phyloP scores from a whole-genome alignment of 1,140 invertebrate species.

The Aradophagus sp. region DNA sequence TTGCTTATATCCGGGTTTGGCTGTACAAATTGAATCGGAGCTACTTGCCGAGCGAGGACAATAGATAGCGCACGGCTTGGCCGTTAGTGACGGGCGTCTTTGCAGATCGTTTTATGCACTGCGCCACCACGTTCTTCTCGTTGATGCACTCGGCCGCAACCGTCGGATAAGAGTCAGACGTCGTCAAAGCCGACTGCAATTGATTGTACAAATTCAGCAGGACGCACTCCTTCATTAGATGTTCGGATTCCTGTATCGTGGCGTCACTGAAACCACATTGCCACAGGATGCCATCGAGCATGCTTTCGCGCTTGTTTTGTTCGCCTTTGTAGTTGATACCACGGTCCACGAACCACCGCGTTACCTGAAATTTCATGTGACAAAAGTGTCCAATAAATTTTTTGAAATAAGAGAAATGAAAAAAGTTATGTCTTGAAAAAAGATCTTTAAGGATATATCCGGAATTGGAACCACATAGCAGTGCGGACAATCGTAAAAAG shows the following conservation, averaged over 20 bases:
- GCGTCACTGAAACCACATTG: constrained; percentile 61
- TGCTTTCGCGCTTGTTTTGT: constrained; percentile 49
- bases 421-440: neutral
- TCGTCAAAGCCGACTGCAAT: constrained; percentile 60
- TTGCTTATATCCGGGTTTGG: no score
- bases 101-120: constrained; percentile 44
- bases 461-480: no score
- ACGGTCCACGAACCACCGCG: constrained; percentile 65
- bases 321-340: constrained; percentile 63
- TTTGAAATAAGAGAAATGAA: no score
- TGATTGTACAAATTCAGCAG: constrained; percentile 67
- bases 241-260: constrained; percentile 53
- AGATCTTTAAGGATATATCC: no score
- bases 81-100: constrained; percentile 56
- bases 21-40: constrained; percentile 68
- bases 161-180: constrained; percentile 56
- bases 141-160: constrained; percentile 34
- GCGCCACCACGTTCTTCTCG: constrained; percentile 49
- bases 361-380: constrained; percentile 62
- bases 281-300: constrained; percentile 64
- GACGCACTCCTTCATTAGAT: constrained; percentile 65
- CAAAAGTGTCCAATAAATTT: no score
- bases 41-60: constrained; percentile 45
- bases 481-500: no score
- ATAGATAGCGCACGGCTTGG: constrained; percentile 53